phyloP scores from a whole-genome alignment of 2,113 vertebrate genomes.

The Scolopax mira region DNA sequence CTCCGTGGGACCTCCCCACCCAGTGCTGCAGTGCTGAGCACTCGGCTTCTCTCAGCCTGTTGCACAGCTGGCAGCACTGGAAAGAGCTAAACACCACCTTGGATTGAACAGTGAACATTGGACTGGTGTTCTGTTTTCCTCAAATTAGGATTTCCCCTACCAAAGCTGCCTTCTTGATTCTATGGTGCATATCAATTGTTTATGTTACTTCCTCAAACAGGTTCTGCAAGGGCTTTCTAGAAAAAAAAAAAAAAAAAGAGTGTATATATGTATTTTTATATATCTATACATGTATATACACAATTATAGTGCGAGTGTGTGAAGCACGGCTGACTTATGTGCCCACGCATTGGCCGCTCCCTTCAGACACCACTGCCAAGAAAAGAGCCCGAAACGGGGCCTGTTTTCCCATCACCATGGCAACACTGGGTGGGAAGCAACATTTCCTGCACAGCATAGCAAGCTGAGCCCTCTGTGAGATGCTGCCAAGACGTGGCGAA shows the following conservation, averaged over 20 bases:
- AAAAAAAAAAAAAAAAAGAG: neutral
- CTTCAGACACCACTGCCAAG: conserved; percentile 21
- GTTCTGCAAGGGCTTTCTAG: neutral
- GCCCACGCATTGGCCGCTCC: conserved; percentile 24
- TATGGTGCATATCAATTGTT: neutral
- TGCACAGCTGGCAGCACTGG: neutral
- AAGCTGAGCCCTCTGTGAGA: neutral
- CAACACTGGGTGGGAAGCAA: neutral
- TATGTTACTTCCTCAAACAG: neutral
- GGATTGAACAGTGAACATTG: fast-evolving
- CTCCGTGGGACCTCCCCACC: neutral
- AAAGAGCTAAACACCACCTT: neutral
- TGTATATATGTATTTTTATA: neutral
- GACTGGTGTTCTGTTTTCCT: neutral
- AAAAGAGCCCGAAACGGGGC: neutral
- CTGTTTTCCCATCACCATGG: conserved; percentile 26
- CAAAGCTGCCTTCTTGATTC: neutral
- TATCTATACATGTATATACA: neutral
- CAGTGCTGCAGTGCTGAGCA: fast-evolving
- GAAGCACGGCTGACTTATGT: conserved; percentile 2
- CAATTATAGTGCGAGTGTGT: neutral
- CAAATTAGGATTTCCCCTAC: neutral
- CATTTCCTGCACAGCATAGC: neutral
- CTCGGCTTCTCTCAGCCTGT: neutral
- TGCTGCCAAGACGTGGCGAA: neutral